These are phyloP conservation scores for Eolophus roseicapilla DNA, from an alignment of 2,113 vertebrate species.

Conservation along the genomic window DNA sequence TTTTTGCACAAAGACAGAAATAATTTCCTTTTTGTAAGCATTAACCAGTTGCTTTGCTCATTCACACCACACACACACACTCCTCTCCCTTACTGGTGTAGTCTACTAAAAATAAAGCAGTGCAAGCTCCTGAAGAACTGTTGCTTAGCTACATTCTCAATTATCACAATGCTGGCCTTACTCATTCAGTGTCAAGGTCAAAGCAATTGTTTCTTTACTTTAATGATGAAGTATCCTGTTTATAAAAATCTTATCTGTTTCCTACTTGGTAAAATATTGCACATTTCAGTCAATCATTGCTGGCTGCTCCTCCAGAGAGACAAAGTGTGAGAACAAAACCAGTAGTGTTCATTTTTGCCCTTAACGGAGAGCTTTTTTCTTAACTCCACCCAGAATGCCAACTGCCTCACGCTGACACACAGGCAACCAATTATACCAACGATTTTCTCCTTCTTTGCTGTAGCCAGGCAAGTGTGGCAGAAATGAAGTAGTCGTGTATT, in stretches of 20 bases:
- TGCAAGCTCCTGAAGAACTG: slow-evolving; percentile 36
- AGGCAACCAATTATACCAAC: not conserved
- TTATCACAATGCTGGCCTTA: slow-evolving; percentile 43
- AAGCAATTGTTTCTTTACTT: slow-evolving; percentile 56
- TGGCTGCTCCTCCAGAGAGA: not conserved
- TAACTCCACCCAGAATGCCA: not conserved
- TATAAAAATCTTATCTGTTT: slow-evolving; percentile 55
- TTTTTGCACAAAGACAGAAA: not conserved
- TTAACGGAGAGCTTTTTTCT: not conserved
- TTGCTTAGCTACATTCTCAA: slow-evolving; percentile 61
- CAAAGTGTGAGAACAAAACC: not conserved
- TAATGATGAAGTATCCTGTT: slow-evolving; percentile 55
- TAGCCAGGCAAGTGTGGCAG: not conserved
- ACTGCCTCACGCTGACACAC: not conserved
- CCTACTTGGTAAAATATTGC: slow-evolving; percentile 52
- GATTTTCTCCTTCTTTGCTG: not conserved
- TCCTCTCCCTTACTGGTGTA: not conserved
- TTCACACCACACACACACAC: not conserved
- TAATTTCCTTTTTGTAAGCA: not conserved
- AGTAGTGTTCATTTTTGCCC: not conserved
- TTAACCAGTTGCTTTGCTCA: not conserved
- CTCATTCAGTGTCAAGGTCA: slow-evolving; percentile 56
- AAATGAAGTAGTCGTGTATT: not conserved
- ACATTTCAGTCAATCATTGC: slow-evolving; percentile 51
- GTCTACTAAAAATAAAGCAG: slow-evolving; percentile 36